Evolutionary conservation across 2,113 vertebrate genomes (phyloP).

Genomic region (Notothenia rossii): DNA sequence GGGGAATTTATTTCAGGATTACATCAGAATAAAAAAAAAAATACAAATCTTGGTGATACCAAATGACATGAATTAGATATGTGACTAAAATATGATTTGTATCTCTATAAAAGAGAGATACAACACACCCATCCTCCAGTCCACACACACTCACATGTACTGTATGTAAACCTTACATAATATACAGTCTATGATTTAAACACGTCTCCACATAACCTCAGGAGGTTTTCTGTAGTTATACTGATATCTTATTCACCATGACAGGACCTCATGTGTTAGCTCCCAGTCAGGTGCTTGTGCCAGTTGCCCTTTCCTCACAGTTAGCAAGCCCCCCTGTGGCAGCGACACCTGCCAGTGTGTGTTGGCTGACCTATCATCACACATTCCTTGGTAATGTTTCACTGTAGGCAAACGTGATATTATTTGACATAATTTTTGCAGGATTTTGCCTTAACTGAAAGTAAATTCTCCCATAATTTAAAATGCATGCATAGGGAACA

Average conservation of each 20-base stretch:
- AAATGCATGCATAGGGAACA: background rate
- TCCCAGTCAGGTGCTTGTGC: conserved; percentile 67
- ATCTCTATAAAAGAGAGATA: background rate
- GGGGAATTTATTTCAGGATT: background rate
- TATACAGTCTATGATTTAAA: conserved; percentile 10
- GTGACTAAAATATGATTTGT: background rate
- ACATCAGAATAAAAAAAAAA: background rate
- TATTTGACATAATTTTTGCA: background rate
- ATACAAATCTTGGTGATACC: background rate
- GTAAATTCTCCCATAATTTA: background rate
- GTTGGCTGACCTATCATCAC: conserved; percentile 58
- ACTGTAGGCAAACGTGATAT: conserved; percentile 24
- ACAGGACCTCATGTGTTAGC: conserved; percentile 76
- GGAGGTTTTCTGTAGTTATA: conserved; percentile 42
- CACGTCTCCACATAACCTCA: conserved; percentile 36
- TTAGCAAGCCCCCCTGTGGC: conserved; percentile 64
- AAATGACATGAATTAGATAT: background rate
- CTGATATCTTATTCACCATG: conserved; percentile 77
- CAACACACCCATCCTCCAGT: background rate
- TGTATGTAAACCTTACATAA: no score
- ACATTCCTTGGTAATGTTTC: conserved; percentile 44
- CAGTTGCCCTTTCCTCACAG: conserved; percentile 73
- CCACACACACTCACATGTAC: background rate
- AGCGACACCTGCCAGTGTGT: conserved; percentile 75
- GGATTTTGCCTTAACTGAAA: background rate